Conservation (phyloP, 2,113 vertebrate species). For the Caracal caracal region DNA sequence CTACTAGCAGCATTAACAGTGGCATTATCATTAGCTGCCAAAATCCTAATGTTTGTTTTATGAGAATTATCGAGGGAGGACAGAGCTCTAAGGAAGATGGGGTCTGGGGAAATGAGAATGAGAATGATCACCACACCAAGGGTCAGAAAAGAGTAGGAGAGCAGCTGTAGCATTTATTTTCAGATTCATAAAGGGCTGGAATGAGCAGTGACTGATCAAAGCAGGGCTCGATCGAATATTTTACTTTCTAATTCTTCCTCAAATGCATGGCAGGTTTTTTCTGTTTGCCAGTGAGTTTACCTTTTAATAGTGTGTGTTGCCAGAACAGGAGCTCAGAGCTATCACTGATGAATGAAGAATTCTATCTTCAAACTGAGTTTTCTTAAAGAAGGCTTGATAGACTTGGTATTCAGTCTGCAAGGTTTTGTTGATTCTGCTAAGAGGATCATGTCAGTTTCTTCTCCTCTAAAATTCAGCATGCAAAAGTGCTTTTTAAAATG, state of each 20-base stretch:
- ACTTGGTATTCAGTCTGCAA: neutral
- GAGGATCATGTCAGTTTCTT: constrained; percentile 25
- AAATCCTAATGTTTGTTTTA: neutral
- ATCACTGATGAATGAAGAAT: constrained; percentile 15
- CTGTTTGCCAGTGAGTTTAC: neutral
- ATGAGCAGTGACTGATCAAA: neutral
- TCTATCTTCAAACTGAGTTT: neutral
- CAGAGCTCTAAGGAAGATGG: neutral
- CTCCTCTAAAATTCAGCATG: constrained; percentile 15
- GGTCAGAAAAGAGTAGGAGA: neutral
- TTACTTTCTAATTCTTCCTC: neutral
- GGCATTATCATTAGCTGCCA: neutral
- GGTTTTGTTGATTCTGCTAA: neutral
- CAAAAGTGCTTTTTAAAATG: neutral
- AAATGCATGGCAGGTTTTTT: neutral
- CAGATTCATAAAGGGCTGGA: neutral
- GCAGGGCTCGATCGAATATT: neutral
- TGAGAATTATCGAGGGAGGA: neutral
- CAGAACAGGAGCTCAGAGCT: neutral
- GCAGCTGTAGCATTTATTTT: neutral
- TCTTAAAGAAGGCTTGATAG: neutral
- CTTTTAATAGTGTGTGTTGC: constrained; percentile 31
- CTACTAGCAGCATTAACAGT: neutral
- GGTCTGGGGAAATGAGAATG: neutral
- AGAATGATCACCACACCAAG: neutral